Conservation (phyloP, 2,888 invertebrate species). For the Fissipunctia ypsillon region DNA sequence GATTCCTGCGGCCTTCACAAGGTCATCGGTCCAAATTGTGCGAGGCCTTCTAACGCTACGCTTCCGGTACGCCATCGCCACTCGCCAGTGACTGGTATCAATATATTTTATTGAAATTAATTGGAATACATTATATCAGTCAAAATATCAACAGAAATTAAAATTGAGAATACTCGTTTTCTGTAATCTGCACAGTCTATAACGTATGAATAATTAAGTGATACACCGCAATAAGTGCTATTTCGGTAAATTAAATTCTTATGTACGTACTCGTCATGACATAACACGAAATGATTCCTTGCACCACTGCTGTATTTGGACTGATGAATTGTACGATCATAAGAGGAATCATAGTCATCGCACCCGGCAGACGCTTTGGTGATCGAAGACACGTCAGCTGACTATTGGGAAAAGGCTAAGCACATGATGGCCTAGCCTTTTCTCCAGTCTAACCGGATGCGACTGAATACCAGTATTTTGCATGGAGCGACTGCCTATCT, state of each 20-base stretch:
- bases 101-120: background rate
- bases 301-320: background rate
- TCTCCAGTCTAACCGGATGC: no score
- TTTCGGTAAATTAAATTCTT: conserved; percentile 16
- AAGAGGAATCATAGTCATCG: background rate
- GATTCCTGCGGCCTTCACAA: no score
- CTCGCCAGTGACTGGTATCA: no score
- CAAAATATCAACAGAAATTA: background rate
- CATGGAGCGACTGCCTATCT: background rate
- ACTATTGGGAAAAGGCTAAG: background rate
- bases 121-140: background rate
- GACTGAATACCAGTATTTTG: no score
- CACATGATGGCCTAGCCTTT: background rate
- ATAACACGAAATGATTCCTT: conserved; percentile 2
- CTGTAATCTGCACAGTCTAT: background rate
- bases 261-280: background rate
- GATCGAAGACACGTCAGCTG: background rate
- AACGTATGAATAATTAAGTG: background rate
- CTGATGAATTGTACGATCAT: background rate
- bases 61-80: no score
- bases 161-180: background rate
- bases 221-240: background rate
- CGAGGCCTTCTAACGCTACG: no score
- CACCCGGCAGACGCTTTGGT: background rate
- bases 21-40: no score